Conservation (phyloP, 2,797 vertebrate species). For the Balearica regulorum region DNA sequence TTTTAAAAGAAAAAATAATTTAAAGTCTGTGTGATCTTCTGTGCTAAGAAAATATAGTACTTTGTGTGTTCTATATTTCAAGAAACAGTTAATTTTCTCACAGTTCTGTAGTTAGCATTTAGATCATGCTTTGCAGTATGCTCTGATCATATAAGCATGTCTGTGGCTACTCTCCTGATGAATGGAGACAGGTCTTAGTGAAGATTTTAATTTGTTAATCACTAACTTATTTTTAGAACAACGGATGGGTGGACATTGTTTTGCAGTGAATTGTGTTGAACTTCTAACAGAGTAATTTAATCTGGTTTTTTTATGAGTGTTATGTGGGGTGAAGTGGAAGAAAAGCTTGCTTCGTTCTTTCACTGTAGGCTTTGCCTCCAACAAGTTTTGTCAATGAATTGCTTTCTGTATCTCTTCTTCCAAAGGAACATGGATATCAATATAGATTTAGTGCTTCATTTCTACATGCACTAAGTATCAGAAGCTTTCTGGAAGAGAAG, state of each 20-base stretch:
- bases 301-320: rapidly evolving
- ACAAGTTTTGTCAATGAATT: background rate
- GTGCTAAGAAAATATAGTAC: background rate
- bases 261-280: background rate
- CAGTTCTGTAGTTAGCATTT: background rate
- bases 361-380: background rate
- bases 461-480: background rate
- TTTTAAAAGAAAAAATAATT: background rate
- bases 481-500: background rate
- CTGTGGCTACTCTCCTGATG: background rate
- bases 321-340: rapidly evolving
- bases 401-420: background rate
- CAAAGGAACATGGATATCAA: background rate
- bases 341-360: background rate
- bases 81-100: background rate
- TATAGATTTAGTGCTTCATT: background rate
- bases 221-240: background rate
- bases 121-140: background rate
- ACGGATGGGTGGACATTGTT: background rate
- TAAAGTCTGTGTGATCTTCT: background rate
- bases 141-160: background rate
- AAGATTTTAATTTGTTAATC: background rate
- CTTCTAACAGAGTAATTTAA: background rate
- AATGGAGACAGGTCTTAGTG: background rate
- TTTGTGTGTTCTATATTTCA: background rate